phyloP scores from a whole-genome alignment of 2,113 vertebrate species.

The Takifugu bimaculatus region DNA sequence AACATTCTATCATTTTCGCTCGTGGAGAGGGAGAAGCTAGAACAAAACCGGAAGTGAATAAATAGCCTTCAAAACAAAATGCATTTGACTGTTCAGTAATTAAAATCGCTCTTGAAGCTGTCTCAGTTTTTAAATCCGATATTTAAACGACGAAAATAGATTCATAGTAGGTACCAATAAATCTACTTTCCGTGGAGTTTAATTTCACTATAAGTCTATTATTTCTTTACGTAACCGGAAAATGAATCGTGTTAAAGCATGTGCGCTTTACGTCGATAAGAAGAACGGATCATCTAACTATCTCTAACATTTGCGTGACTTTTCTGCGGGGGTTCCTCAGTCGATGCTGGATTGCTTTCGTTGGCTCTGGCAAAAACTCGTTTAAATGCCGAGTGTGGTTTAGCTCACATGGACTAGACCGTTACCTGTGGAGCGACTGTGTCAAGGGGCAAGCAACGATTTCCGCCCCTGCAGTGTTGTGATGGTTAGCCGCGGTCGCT shows the following conservation, averaged over 20 bases:
- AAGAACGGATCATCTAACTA: constrained; percentile 46
- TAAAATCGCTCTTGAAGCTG: background rate
- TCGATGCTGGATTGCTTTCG: background rate
- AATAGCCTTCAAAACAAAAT: constrained; percentile 35
- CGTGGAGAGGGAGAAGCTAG: background rate
- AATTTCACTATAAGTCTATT: background rate
- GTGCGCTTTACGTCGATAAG: background rate
- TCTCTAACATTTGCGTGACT: constrained; percentile 32
- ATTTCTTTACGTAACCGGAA: background rate
- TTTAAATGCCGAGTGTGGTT: background rate
- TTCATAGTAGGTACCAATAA: too few species aligned
- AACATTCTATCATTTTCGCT: too few species aligned
- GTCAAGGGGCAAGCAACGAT: constrained; percentile 34
- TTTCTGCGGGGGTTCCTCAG: constrained; percentile 29
- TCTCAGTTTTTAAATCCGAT: background rate
- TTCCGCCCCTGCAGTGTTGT: constrained; percentile 55
- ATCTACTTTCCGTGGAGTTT: background rate
- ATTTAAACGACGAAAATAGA: too few species aligned
- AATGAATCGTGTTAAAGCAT: background rate
- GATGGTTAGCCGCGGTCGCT: constrained; percentile 48
- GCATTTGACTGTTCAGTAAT: too few species aligned
- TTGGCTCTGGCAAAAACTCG: background rate
- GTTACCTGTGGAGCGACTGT: constrained; percentile 35
- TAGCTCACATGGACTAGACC: background rate
- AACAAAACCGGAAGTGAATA: constrained; percentile 1